Conservation (phyloP, 2,113 vertebrate species). For the Cisticola juncidis region DNA sequence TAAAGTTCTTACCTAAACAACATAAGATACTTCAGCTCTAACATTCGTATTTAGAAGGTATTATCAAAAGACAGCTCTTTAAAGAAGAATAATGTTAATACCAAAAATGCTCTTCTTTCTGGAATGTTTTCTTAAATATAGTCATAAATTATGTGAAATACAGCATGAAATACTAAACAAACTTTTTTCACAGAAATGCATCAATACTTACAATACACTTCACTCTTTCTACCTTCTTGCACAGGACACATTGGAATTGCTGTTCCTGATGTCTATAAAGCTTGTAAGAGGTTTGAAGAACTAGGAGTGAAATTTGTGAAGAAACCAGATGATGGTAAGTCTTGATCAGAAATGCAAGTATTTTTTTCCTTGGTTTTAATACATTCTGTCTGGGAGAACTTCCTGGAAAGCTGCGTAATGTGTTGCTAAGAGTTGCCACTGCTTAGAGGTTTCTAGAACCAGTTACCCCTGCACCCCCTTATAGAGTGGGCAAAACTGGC, state of each 20-base stretch:
- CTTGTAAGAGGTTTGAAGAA: constrained; percentile 94
- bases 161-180: background rate
- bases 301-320: constrained; percentile 95
- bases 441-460: background rate
- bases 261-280: constrained; percentile 89
- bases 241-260: constrained; percentile 97
- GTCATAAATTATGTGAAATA: background rate
- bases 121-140: background rate
- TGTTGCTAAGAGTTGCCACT: background rate
- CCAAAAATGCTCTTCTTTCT: background rate
- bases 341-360: background rate
- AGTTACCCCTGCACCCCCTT: background rate
- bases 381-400: background rate
- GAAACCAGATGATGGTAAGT: constrained; percentile 93
- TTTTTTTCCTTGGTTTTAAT: background rate
- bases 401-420: background rate
- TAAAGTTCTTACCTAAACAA: background rate
- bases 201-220: background rate
- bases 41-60: background rate
- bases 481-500: background rate
- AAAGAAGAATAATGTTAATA: background rate
- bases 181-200: background rate
- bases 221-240: background rate
- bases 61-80: background rate
- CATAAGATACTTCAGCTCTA: background rate